Base-by-base conservation (phyloP, 1,140 invertebrate species). In the Mylabris phalerata region DNA sequence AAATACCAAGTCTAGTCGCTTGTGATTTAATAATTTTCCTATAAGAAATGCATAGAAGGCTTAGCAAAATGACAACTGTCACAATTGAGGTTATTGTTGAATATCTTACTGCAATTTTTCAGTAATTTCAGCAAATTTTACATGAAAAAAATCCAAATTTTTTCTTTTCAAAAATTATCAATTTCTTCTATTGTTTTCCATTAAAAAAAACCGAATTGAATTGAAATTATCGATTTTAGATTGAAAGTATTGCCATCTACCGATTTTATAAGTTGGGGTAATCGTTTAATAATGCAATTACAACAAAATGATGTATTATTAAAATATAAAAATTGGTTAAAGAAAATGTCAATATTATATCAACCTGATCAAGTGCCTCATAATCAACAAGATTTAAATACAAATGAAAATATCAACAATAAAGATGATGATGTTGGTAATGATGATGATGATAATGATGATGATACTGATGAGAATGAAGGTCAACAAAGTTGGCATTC, bases 381-480 rank as follows among this genome's bases (percentile, higher is more conserved):
- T 27, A 47, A 13, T 47, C 32, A 32, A 32, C 32, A 32, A 32
- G 4, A 24, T 9, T 42, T 7, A 42, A 42, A 42, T 42, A 42
- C 3, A 42, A 11, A 42, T 32, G 41, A 42, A 7, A 48, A 42
- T 47, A 55, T 59, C 42, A 60, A 60, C 75, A 79, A 81, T 62
- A 70, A 74, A 70, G 70, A 73, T 49, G 73, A 70, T 38, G 75
- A 72, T 72, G 71, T 70, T 32, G 63, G 64, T 45, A 65, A 66
- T 5, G 63, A 64, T 45, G 61, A 65, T 5, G 32, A 32, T 19
- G 19, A 19, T 2, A 19, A 19, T 19, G 39, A 40, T 40, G 50
- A 43, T 46, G 57, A 60, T 45, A 60, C 57, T 75, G 79, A 81
- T 62, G 70, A 74, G 70, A 70, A 73, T 48, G 73, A 70, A 38